phyloP scores from a whole-genome alignment of 2,797 vertebrate species.

The Coregonus sp. region DNA sequence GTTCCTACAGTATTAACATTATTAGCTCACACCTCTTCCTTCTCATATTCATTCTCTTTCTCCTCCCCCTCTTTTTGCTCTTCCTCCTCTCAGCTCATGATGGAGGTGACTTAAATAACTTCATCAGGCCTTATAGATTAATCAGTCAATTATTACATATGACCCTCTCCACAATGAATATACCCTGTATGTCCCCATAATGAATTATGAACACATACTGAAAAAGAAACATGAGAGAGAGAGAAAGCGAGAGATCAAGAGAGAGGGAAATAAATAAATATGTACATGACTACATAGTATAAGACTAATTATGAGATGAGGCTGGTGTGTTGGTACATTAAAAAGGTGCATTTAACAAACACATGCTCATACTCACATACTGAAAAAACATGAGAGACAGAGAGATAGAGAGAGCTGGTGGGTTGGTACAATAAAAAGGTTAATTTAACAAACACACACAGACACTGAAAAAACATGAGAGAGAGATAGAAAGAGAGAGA shows the following conservation, averaged over 20 bases:
- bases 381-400: no score
- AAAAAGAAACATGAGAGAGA: background rate
- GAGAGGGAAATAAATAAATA: slow-evolving; percentile 9
- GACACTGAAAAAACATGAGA: no score
- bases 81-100: background rate
- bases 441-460: slow-evolving; percentile 13
- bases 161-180: slow-evolving; percentile 41
- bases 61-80: background rate
- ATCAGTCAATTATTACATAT: slow-evolving; percentile 16
- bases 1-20: slow-evolving; percentile 20
- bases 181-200: slow-evolving; percentile 69
- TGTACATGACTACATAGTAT: no score
- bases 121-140: background rate
- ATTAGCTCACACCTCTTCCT: slow-evolving; percentile 19
- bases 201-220: slow-evolving; percentile 41
- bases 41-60: background rate
- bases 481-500: slow-evolving; percentile 31
- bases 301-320: slow-evolving; percentile 53
- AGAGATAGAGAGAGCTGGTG: slow-evolving; percentile 26
- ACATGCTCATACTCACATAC: slow-evolving; percentile 5
- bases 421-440: no score
- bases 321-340: slow-evolving; percentile 56
- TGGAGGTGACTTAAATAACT: slow-evolving; percentile 6
- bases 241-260: slow-evolving; percentile 27
- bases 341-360: slow-evolving; percentile 45